Percentiles rank a stretch among this genome's conserved stretches.
These are phyloP conservation scores for Romanogobio albipinnatus DNA, from an alignment of 2,113 vertebrate genomes.

Conservation along the genomic window DNA sequence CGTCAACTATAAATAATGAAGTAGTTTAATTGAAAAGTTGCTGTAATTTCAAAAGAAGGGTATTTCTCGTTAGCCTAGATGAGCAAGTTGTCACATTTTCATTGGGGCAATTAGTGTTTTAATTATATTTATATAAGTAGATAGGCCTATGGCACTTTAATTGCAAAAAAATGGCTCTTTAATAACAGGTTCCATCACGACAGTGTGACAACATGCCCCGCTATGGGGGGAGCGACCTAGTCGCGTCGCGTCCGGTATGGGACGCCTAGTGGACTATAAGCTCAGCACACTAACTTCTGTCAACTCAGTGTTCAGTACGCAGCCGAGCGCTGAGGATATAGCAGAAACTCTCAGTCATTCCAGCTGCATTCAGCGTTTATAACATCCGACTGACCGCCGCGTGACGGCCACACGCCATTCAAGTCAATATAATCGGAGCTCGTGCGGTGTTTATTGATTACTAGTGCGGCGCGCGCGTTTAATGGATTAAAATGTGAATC, in stretches of 20 bases:
- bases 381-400: neutral
- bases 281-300: slow-evolving; percentile 44
- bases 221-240: neutral
- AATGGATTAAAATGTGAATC: slow-evolving; percentile 58
- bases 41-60: too few species aligned
- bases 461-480: neutral
- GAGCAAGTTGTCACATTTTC: too few species aligned
- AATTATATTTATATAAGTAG: too few species aligned
- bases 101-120: too few species aligned
- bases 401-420: neutral
- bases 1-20: too few species aligned
- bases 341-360: slow-evolving; percentile 15
- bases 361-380: neutral
- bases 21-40: too few species aligned
- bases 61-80: too few species aligned
- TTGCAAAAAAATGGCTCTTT: neutral
- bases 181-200: neutral
- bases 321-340: slow-evolving; percentile 14
- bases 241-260: neutral
- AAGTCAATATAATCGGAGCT: neutral
- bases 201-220: slow-evolving; percentile 6
- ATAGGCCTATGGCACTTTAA: too few species aligned
- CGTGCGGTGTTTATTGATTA: neutral
- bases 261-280: slow-evolving; percentile 53
- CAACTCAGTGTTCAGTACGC: slow-evolving; percentile 10